Base-by-base conservation (phyloP, 2,888 invertebrate species). In the Atrina japonica region DNA sequence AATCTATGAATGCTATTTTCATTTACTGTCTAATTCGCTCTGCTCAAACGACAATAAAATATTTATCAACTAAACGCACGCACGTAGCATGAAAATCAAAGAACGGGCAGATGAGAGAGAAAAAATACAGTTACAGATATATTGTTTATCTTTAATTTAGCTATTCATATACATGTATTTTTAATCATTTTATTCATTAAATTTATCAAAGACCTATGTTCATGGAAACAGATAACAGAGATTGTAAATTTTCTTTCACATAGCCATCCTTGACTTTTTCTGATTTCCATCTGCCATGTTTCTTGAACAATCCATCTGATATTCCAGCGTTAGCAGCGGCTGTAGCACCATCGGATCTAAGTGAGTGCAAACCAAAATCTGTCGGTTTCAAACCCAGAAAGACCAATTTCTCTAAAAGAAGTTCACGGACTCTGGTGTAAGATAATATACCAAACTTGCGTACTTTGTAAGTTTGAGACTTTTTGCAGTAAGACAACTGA, bases 301-400 rank as follows among this genome's bases (percentile, higher is more conserved):
- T 52, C 23, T 52, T 52, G 25, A 52, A 52, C 21, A 21, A 21
- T 52, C 21, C 23, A 1, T 52, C 52, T 11, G 27, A 23, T 21
- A 52, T 23, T 11, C 52, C 52, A 5, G 21, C 52, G 23, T 52
- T 52, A 16, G 52, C 27, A 52, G 52, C 52, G n/a, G 52, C 52
- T 52, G 52, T 52, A 52, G 52, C 52, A 52, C 52, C 52, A 21
- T 25, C 52, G 7, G 52, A 21, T 52, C 52, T 52, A 18, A 52
- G 27, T 14, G 27, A 52, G 27, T 52, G 27, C 16, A 52, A 25
- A 21, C 52, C 52, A 25, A 52, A 52, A 21, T 16, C 27, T 23
- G 52, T 23, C 14, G 18, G 14, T 35, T 35, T 35, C 16, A 52
- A 52, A 0, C 52, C 52, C 52, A 52, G 27, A 52, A 52, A 25